A percentile compares a stretch with the other conserved stretches of the same genome.
These are phyloP conservation scores for Smittia sp. DNA, from an alignment of 2,888 invertebrate species.

Conservation along the genomic window DNA sequence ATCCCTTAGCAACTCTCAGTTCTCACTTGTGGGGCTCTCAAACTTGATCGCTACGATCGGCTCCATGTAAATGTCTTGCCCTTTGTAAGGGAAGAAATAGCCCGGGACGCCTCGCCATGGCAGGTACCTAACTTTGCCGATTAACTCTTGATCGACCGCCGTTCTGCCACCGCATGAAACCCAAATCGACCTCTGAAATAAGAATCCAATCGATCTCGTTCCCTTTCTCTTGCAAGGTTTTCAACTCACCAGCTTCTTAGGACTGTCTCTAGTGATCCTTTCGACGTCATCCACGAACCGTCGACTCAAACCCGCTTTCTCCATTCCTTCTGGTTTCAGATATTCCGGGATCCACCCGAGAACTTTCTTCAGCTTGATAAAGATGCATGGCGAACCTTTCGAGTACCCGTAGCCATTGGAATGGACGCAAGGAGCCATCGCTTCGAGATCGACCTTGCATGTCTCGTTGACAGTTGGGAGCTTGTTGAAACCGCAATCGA, in stretches of 20 bases:
- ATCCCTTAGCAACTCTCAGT: background rate
- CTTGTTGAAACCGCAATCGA: background rate
- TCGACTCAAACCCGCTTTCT: background rate
- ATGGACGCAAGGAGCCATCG: slow-evolving; percentile 59
- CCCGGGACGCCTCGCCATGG: slow-evolving; percentile 58
- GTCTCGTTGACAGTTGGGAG: background rate
- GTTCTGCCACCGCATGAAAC: slow-evolving; percentile 65
- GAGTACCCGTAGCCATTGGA: slow-evolving; percentile 71
- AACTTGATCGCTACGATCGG: slow-evolving; percentile 60
- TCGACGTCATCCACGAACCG: background rate
- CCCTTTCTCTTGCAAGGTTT: slow-evolving; percentile 44
- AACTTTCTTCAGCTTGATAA: slow-evolving; percentile 68
- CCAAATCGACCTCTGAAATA: slow-evolving; percentile 56
- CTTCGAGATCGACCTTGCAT: background rate
- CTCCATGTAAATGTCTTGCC: slow-evolving; percentile 57
- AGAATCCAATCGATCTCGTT: no score
- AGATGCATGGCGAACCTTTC: slow-evolving; percentile 71
- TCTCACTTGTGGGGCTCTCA: slow-evolving; percentile 54
- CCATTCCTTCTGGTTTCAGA: background rate
- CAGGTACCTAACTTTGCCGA: slow-evolving; percentile 59
- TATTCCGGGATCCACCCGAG: background rate
- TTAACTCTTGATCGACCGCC: slow-evolving; percentile 62
- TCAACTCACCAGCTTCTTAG: background rate
- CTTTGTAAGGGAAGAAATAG: slow-evolving; percentile 59
- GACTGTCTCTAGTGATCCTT: background rate